phyloP scores from a whole-genome alignment of 2,113 vertebrate species.

The Seriola aureovittata region DNA sequence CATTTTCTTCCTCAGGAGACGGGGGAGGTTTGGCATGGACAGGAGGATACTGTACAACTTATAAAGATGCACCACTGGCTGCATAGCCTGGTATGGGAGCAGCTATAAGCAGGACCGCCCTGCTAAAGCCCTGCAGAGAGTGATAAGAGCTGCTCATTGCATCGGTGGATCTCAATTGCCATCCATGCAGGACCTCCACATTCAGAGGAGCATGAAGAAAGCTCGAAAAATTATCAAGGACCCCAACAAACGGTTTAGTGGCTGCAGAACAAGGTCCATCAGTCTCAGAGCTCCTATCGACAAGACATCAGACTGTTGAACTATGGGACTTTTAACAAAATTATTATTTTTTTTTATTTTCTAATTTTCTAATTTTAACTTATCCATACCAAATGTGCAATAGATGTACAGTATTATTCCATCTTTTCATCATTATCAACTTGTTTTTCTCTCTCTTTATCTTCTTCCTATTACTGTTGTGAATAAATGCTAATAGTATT shows the following conservation, averaged over 20 bases:
- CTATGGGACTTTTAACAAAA: no score
- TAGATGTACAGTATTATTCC: no score
- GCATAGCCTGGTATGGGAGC: not conserved
- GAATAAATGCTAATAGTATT: not conserved
- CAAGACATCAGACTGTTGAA: not conserved
- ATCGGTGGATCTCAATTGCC: not conserved
- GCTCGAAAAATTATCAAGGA: not conserved
- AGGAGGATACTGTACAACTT: not conserved
- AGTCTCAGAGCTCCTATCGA: not conserved
- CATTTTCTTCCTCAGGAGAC: not conserved
- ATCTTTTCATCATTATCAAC: no score
- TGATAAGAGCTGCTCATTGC: not conserved
- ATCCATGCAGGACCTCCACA: not conserved
- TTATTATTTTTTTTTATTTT: no score
- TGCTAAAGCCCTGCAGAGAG: not conserved
- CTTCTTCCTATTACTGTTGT: no score
- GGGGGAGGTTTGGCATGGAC: not conserved
- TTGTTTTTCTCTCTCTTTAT: no score
- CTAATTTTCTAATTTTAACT: no score
- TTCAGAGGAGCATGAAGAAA: not conserved
- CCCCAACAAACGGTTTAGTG: not conserved
- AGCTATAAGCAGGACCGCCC: not conserved
- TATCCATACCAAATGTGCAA: no score
- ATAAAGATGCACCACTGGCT: not conserved
- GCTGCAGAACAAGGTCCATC: not conserved